Base-by-base conservation (phyloP, 2,888 invertebrate species). In the Ptilodon capucinus region DNA sequence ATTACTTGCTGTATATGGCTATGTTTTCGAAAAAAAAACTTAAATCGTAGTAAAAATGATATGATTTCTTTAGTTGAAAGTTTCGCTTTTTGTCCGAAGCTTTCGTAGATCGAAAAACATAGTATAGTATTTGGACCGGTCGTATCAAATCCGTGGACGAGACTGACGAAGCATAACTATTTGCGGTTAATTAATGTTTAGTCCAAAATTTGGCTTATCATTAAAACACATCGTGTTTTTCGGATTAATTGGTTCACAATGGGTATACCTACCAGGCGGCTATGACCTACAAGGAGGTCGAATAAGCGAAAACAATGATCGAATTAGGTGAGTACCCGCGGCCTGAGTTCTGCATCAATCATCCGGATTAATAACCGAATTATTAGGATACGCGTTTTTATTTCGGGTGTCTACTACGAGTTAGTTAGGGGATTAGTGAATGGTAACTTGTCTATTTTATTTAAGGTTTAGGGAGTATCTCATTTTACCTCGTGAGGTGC, bases 271-370 rank as follows among this genome's bases (percentile, higher is more conserved):
- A 66, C 56, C 45, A 68, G 68, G 66, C 67, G 51, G 65, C 56
- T 68, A 68, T 73, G 68, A 65, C 62, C 64, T 60, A 69, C 60
- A 65, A 73, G 70, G 62, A 60, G 59, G 61, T 65, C 65, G 64
- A 66, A 60, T 70, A 55, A 56, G 54, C 68, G 64, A 71, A 74
- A 76, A 78, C 73, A 74, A 69, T 74, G 60, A 62, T 63, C 57
- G 59, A 70, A 66, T 71, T 71, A 64, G 72, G 75, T 70, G 66
- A 56, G 49, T 59, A 54, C 58, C 50, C 57, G 61, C 60, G 51
- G 61, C 46, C 57, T 49, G 57, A 56, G 48, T 45, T 60, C 46
- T 63, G 55, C 71, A 78, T 79, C 77, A 74, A 82, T 57, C 54
- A 59, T 41, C 34, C 44, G 68, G 68, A 74, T 72, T 74, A 77